Percentiles rank a stretch among this genome's conserved stretches.
Evolutionary conservation across 2,797 vertebrate genomes (phyloP).

Genomic region (Huso huso): DNA sequence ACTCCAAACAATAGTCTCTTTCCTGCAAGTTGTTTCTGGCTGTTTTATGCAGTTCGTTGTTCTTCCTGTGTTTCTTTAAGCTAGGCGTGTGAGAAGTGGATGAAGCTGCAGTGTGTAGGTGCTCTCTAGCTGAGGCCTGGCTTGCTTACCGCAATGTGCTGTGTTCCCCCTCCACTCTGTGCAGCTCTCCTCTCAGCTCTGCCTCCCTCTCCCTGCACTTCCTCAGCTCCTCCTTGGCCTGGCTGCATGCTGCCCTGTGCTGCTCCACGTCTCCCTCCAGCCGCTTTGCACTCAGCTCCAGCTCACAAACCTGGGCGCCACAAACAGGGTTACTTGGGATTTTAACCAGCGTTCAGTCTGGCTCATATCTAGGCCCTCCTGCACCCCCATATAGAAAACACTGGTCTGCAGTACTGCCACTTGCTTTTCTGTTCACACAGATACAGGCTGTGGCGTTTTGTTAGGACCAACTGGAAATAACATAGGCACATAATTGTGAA

Average conservation of each 20-base stretch:
- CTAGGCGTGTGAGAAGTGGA: conserved; percentile 33
- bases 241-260: conserved; percentile 29
- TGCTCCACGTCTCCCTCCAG: conserved; percentile 46
- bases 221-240: conserved; percentile 48
- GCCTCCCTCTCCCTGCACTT: conserved; percentile 54
- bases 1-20: background rate
- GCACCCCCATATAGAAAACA: too few relatives aligned
- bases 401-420: background rate
- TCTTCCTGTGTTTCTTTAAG: conserved; percentile 16
- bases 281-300: conserved; percentile 52
- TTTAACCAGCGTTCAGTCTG: too few relatives aligned
- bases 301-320: conserved; percentile 49
- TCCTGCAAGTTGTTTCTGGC: background rate
- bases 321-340: conserved; percentile 9
- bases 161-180: conserved; percentile 54
- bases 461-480: background rate
- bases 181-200: conserved; percentile 55
- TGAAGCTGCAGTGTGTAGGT: conserved; percentile 19
- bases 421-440: background rate
- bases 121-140: background rate
- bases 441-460: background rate
- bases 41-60: background rate
- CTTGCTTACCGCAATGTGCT: conserved; percentile 55
- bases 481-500: background rate
- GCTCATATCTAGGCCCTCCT: background rate